Conservation (phyloP, 2,113 vertebrate genomes). For the Prinia subflava region DNA sequence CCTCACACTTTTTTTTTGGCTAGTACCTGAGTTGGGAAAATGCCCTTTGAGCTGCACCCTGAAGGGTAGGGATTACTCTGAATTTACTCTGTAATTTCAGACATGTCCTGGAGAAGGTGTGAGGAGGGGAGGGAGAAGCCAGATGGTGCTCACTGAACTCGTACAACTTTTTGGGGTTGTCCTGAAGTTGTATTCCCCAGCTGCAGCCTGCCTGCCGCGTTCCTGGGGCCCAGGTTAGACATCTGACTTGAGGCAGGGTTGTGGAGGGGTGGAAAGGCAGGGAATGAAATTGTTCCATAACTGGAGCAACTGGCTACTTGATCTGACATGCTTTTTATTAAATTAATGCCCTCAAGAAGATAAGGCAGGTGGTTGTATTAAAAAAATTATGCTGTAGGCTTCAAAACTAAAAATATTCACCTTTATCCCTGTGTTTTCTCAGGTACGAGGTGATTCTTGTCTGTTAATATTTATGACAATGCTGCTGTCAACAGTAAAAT, state of each 20-base stretch:
- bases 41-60: not conserved
- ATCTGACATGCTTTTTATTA: slow-evolving; percentile 52
- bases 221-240: not conserved
- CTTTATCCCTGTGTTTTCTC: not conserved
- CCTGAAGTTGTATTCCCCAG: not conserved
- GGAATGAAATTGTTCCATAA: slow-evolving; percentile 18
- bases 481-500: slow-evolving; percentile 61
- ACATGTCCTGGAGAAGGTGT: not conserved
- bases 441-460: slow-evolving; percentile 45
- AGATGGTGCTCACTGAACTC: not conserved
- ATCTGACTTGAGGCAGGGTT: not conserved
- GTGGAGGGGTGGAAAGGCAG: not conserved
- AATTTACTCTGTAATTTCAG: not conserved
- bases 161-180: not conserved
- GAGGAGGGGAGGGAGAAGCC: not conserved
- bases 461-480: slow-evolving; percentile 58
- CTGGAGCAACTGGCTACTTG: slow-evolving; percentile 38
- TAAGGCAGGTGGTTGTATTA: not conserved
- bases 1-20: slow-evolving; percentile 42
- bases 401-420: not conserved
- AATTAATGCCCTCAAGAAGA: slow-evolving; percentile 8
- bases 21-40: slow-evolving; percentile 28
- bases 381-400: not conserved
- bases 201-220: not conserved
- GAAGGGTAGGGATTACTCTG: not conserved